Base-by-base conservation (phyloP, 2,888 invertebrate species). In the Nephrocerus scutellatus region DNA sequence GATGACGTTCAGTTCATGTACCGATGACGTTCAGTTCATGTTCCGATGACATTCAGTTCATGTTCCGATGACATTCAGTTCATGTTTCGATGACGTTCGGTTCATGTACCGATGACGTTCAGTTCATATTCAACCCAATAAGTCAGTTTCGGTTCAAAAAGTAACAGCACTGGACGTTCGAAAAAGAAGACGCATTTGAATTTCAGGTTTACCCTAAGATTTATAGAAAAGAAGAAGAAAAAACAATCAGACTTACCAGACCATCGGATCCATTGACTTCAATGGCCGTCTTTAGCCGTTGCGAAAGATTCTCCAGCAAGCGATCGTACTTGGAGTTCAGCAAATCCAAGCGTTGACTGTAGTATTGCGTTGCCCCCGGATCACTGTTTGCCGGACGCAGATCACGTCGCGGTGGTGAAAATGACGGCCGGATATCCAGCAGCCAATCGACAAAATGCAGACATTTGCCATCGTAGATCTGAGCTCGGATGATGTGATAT, bases 401-500 rank as follows among this genome's bases (percentile, higher is more conserved):
- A 53, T 68, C 68, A 24, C 63, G 57, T 40, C 69, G 61, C 34
- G 69, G 68, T 41, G 66, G 65, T 28, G 68, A 66, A 52, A 69
- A 69, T 45, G 68, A 68, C 36, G 69, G 69, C 38, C 70, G 61
- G 41, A 60, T 63, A 50, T 69, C 69, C 23, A 65, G 54, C 39
- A 69, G 49, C 70, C 70, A 70, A 50, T 69, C 69, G 48, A 66
- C 59, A 44, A 68, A 69, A 47, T 67, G 66, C 44, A 67, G 52
- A 50, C 70, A 70, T 60, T 69, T 70, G 51, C 67, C 63, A 49
- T 69, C 68, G 57, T 68, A 69, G 56, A 69, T 69, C 69, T 69
- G 38, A 9, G 20, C 40, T 30, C 36, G 30, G 25, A 25, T 24
- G 42, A 44, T 44, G 44, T 30, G 21, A 39, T 39, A 38, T 24